phyloP scores from a whole-genome alignment of 2,797 vertebrate genomes.

The Falco cherrug region DNA sequence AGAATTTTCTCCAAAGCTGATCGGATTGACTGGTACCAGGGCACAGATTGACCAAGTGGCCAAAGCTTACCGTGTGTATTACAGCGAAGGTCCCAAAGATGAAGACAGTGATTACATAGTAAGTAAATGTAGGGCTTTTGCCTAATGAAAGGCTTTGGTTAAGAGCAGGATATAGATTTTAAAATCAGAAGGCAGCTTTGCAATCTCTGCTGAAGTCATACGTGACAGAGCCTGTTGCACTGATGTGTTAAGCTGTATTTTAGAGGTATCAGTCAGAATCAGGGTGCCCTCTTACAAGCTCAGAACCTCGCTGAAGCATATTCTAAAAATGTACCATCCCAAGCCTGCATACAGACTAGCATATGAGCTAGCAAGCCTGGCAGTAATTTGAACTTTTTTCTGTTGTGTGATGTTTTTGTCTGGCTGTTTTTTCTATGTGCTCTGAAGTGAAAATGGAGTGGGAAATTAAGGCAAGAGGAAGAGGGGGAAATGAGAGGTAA shows the following conservation, averaged over 20 bases:
- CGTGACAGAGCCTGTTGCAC: background rate
- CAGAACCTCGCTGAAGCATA: background rate
- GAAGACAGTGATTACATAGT: conserved; percentile 98
- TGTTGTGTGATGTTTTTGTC: background rate
- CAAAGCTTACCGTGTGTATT: conserved; percentile 92
- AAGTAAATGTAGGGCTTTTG: conserved; percentile 69
- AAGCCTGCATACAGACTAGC: background rate
- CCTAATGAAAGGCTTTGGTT: background rate
- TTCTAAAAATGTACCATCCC: background rate
- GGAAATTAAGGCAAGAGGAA: background rate
- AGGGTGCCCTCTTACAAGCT: background rate
- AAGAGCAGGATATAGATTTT: background rate
- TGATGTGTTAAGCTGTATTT: background rate
- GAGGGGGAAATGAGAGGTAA: background rate
- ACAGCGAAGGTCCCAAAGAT: conserved; percentile 93
- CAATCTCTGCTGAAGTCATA: background rate
- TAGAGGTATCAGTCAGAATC: background rate
- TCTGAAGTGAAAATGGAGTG: background rate
- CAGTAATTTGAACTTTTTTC: background rate
- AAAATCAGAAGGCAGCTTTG: background rate
- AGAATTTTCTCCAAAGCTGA: conserved; percentile 96
- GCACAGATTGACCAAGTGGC: conserved; percentile 87
- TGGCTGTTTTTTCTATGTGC: background rate
- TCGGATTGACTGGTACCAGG: conserved; percentile 88
- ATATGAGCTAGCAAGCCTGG: background rate